Conservation (phyloP, 2,113 vertebrate genomes). For the Pleuronectes platessa region DNA sequence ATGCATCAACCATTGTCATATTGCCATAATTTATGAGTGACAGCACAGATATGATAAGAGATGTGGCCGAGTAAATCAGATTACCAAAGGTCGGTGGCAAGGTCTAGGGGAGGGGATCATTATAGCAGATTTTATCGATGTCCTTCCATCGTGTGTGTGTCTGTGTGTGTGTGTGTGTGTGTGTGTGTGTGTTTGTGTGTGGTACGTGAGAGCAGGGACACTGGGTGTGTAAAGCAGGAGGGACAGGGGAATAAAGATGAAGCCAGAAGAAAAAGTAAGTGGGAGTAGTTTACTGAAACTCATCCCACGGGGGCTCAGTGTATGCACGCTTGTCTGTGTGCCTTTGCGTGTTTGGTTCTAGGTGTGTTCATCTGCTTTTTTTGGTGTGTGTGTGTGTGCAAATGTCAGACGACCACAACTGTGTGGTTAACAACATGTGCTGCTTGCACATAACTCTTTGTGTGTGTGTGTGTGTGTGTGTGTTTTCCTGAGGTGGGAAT, state of each 20-base stretch:
- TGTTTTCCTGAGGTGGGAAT: slow-evolving; percentile 47
- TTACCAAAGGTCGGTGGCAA: slow-evolving; percentile 71
- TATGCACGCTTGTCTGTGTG: slow-evolving; percentile 30
- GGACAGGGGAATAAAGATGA: slow-evolving; percentile 16
- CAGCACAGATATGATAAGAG: slow-evolving; percentile 69
- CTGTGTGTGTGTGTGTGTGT: slow-evolving; percentile 33
- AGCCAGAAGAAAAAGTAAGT: slow-evolving; percentile 8
- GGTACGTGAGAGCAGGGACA: slow-evolving; percentile 10
- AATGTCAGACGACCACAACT: slow-evolving; percentile 21
- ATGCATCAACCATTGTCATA: slow-evolving; percentile 55
- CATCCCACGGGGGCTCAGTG: slow-evolving; percentile 33
- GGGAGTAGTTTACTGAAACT: slow-evolving; percentile 48
- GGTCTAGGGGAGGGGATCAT: slow-evolving; percentile 71
- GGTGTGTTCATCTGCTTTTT: slow-evolving; percentile 46
- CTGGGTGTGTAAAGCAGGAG: slow-evolving; percentile 8
- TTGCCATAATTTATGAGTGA: slow-evolving; percentile 66
- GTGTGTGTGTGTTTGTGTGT: slow-evolving; percentile 43
- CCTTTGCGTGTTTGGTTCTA: slow-evolving; percentile 31
- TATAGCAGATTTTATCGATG: slow-evolving; percentile 70
- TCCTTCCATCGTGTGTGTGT: slow-evolving; percentile 63
- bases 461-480: slow-evolving; percentile 3
- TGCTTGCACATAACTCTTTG: slow-evolving; percentile 25
- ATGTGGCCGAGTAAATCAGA: slow-evolving; percentile 66
- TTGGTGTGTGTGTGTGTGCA: not conserved
- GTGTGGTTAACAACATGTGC: slow-evolving; percentile 38